Evolutionary conservation across 2,888 invertebrate species (phyloP).

Genomic region (Petrolisthes manimaculis): DNA sequence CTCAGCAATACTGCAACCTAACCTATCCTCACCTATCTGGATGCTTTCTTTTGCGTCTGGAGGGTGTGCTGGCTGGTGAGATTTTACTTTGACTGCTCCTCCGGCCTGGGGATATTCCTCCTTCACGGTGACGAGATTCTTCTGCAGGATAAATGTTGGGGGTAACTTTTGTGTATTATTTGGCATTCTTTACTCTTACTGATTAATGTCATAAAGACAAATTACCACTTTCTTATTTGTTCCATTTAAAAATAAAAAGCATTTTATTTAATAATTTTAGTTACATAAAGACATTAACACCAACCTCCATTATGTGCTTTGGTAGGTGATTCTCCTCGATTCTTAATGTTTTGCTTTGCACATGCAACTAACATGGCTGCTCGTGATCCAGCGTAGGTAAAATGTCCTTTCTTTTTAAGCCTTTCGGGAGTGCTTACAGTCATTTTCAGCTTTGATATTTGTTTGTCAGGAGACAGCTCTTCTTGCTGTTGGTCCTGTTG

Average conservation of each 20-base stretch:
- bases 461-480: conserved; percentile 52
- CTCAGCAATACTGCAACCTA: no score
- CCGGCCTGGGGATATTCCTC: not conserved
- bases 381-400: conserved; percentile 49
- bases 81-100: not conserved
- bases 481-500: conserved; percentile 38
- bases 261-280: no score
- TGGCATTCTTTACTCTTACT: no score
- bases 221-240: no score
- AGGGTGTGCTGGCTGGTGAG: conserved; percentile 22
- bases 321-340: conserved; percentile 44
- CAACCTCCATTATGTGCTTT: conserved; percentile 29
- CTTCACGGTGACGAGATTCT: not conserved
- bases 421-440: conserved; percentile 59
- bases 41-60: conserved; percentile 15
- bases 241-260: no score
- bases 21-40: conserved; percentile 11
- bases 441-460: conserved; percentile 23
- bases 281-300: not conserved
- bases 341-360: conserved; percentile 60
- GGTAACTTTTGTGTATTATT: not conserved
- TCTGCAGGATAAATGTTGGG: not conserved
- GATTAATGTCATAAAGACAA: no score
- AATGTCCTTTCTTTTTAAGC: conserved; percentile 28
- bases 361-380: conserved; percentile 62